Evolutionary conservation across 2,113 vertebrate genomes (phyloP).

Genomic region (Hemibagrus wyckioides): DNA sequence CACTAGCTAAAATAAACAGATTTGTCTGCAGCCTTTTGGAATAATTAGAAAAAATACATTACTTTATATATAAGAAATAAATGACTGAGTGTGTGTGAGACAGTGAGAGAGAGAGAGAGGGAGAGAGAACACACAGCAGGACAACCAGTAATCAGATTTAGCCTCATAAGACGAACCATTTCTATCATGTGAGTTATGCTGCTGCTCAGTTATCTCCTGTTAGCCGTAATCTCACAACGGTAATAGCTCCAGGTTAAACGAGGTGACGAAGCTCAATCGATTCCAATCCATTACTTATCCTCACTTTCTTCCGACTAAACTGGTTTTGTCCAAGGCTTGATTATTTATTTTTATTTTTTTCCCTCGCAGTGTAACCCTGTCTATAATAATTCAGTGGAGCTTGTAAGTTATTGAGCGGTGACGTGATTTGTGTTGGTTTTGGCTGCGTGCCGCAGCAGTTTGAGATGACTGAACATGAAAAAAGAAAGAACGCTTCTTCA

Average conservation of each 20-base stretch:
- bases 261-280: not conserved
- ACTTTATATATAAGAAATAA: no score
- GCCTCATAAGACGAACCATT: conserved; percentile 8
- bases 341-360: not conserved
- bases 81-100: not conserved
- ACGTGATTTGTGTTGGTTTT: not conserved
- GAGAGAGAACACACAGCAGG: not conserved
- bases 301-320: not conserved
- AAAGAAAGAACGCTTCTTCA: not conserved
- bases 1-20: no score
- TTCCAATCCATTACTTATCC: not conserved
- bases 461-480: not conserved
- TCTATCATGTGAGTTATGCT: conserved; percentile 11
- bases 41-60: no score
- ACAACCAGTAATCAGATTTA: conserved; percentile 24
- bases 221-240: not conserved
- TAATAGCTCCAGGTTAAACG: conserved; percentile 5
- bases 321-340: not conserved
- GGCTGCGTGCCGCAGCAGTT: not conserved
- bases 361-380: not conserved
- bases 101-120: not conserved
- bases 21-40: no score
- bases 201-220: not conserved
- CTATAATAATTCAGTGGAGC: not conserved
- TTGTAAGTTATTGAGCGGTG: not conserved